Evolutionary conservation across 1,140 invertebrate species (phyloP).

Genomic region (Lordiphosa stackelbergi): DNA sequence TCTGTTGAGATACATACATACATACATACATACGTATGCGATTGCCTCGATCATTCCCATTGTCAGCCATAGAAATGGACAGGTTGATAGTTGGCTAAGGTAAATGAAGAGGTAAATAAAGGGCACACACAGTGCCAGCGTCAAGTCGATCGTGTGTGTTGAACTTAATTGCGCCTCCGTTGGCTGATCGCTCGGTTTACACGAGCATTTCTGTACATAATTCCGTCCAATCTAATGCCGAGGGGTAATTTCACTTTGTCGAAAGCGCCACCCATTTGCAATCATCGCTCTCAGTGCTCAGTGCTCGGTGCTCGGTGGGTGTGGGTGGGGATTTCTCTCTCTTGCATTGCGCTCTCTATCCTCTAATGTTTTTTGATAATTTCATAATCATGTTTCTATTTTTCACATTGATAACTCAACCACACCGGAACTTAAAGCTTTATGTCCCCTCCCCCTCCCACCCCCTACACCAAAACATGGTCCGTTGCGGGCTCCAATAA

Average conservation of each 20-base stretch:
- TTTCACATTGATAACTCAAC: slow-evolving; percentile 60
- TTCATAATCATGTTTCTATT: slow-evolving; percentile 73
- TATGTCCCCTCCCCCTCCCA: slow-evolving; percentile 2
- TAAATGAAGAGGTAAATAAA: slow-evolving; percentile 5
- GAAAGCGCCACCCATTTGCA: slow-evolving; percentile 62
- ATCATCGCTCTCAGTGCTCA: background rate
- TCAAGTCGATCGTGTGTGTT: slow-evolving; percentile 19
- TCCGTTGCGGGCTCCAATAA: slow-evolving; percentile 46
- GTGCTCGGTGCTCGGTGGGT: too few relatives aligned
- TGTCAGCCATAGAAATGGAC: slow-evolving; percentile 22
- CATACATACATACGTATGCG: slow-evolving; percentile 13
- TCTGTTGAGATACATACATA: slow-evolving; percentile 16
- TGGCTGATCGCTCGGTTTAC: slow-evolving; percentile 51
- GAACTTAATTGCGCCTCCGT: slow-evolving; percentile 52
- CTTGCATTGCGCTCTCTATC: background rate
- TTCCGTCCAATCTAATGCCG: slow-evolving; percentile 65
- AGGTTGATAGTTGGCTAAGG: slow-evolving; percentile 8
- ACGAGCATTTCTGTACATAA: slow-evolving; percentile 31
- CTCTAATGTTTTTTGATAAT: slow-evolving; percentile 43
- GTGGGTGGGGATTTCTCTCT: background rate
- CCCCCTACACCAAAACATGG: slow-evolving; percentile 11
- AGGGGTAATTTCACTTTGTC: slow-evolving; percentile 56
- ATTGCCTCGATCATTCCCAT: slow-evolving; percentile 62
- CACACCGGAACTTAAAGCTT: slow-evolving; percentile 63
- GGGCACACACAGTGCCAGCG: background rate